Base-by-base conservation (phyloP, 2,797 vertebrate genomes). In the Peromyscus melanophrys region DNA sequence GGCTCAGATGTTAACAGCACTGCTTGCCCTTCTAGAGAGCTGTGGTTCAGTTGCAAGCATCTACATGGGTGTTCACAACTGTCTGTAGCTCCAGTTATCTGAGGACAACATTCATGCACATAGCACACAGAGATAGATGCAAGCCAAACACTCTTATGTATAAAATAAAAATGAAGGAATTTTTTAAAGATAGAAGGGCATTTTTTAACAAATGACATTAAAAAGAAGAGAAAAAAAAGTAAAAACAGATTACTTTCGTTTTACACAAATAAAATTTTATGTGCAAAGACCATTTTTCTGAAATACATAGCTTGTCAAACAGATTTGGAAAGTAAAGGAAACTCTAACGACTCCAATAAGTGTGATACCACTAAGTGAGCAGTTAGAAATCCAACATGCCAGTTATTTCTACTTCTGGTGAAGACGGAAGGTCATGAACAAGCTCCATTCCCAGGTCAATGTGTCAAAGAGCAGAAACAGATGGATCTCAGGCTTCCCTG, bases 301-400 rank as follows among this genome's bases (percentile, higher is more conserved):
- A 69, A 57, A 34, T 1, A 29, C 12, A 59, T 21, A 57, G 57
- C 12, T 82, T n/a, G 17, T 27, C n/a, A 14, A 11, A 69, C 14
- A 82, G 61, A 43, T 37, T 82, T 14, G 4, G 31, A 65, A 37
- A 55, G 11, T 31, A 75, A 52, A 71, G 27, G 6, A 63, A 69
- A 21, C 1, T 0, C 3, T 2, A 46, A 23, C 9, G 40, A 7
- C 2, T 27, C 25, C 59, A 43, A 34, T 21, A n/a, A 4, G 57
- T 29, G 10, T 4, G 46, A 27, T 11, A 21, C 6, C 25, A 16
- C 6, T 4, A 1, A 34, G 49, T 57, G 10, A 6, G 31, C 16
- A 27, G 11, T 16, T 29, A 73, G 29, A 77, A 61, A 6, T 31
- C 29, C 10, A 43, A 37, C 83, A 34, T 67, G 12, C 0, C 4